Evolutionary conservation across 2,113 vertebrate genomes (phyloP).

Genomic region (Pteronura brasiliensis): DNA sequence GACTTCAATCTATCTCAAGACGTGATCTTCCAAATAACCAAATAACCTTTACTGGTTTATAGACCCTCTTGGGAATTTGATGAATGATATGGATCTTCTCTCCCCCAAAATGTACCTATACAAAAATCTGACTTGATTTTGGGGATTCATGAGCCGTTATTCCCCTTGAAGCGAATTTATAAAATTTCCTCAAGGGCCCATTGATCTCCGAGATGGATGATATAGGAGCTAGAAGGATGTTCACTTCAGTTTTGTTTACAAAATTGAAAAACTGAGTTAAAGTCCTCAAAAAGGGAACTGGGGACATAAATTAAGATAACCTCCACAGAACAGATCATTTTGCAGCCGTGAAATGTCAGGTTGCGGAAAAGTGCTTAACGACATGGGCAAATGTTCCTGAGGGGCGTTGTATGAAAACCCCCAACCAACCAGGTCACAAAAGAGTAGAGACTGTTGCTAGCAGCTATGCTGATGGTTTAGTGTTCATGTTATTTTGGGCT

Average conservation of each 20-base stretch:
- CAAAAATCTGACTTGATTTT: neutral
- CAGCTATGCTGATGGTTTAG: accelerated
- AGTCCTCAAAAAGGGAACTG: neutral
- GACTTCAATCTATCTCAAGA: neutral
- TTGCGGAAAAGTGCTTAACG: neutral
- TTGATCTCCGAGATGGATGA: neutral
- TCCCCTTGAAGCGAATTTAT: neutral
- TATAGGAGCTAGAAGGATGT: neutral
- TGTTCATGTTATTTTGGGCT: neutral
- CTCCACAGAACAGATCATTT: neutral
- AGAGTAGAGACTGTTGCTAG: neutral
- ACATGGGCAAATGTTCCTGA: neutral
- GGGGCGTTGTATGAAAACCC: neutral
- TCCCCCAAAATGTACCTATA: neutral
- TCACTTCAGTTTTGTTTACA: neutral
- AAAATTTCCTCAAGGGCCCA: neutral
- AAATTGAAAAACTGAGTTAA: neutral
- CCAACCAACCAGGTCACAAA: neutral
- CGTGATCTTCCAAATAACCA: neutral
- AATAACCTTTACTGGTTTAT: neutral
- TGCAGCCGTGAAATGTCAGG: neutral
- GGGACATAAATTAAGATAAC: neutral
- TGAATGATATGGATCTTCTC: neutral
- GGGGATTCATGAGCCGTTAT: neutral
- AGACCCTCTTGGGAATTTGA: neutral